A percentile compares a stretch with the other conserved stretches of the same genome.
These are phyloP conservation scores for Crotophaga sulcirostris DNA, from an alignment of 2,113 vertebrate species.

Conservation along the genomic window DNA sequence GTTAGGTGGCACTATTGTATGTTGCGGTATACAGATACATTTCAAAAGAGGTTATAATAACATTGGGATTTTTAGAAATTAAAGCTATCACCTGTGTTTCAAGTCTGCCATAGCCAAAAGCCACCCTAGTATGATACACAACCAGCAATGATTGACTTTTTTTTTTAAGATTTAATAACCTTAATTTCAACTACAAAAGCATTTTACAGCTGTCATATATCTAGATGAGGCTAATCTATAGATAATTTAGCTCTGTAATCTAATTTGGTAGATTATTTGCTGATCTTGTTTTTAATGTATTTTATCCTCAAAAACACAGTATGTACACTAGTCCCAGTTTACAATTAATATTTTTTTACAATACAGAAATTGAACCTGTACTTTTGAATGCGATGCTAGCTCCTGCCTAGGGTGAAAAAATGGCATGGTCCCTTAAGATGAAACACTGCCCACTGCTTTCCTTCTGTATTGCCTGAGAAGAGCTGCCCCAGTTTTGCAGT, in stretches of 20 bases:
- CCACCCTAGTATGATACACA: not conserved
- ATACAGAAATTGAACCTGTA: not conserved
- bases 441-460: not conserved
- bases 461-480: not conserved
- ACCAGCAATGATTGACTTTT: not conserved
- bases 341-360: not conserved
- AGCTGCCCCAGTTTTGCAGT: not conserved
- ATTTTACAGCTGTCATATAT: not conserved
- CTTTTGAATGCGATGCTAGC: not conserved
- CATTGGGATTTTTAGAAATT: not conserved
- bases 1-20: not conserved
- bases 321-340: not conserved
- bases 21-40: not conserved
- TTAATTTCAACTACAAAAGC: not conserved
- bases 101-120: not conserved
- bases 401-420: not conserved
- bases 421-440: not conserved
- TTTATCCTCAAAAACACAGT: not conserved
- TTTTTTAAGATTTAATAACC: not conserved
- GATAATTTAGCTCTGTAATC: not conserved
- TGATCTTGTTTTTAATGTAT: not conserved
- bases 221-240: not conserved
- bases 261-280: not conserved
- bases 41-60: not conserved
- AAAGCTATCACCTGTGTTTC: not conserved